phyloP scores from a whole-genome alignment of 2,113 vertebrate genomes.

The Neodontobutis hainanensis region DNA sequence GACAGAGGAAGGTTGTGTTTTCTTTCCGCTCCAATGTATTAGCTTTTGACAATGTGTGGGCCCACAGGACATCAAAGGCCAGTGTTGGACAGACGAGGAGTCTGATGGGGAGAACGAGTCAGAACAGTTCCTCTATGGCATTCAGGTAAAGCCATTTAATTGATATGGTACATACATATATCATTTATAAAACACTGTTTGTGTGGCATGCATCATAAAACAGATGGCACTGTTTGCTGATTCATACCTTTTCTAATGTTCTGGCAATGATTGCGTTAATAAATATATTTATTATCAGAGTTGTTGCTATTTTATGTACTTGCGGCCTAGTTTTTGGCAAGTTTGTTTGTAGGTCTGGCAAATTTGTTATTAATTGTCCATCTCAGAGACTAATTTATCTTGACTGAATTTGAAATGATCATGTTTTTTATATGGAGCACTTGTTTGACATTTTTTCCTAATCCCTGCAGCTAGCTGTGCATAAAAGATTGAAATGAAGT shows the following conservation, averaged over 20 bases:
- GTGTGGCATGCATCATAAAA: not conserved
- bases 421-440: too few species aligned
- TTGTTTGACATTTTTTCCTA: constrained; percentile 28
- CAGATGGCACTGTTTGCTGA: constrained; percentile 1
- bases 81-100: constrained; percentile 98
- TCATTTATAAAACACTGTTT: not conserved
- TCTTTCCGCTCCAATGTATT: constrained; percentile 43
- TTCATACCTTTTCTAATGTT: constrained; percentile 4
- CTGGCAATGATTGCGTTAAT: too few species aligned
- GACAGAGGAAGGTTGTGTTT: constrained; percentile 43
- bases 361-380: not conserved
- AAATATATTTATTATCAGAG: too few species aligned
- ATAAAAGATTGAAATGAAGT: not conserved
- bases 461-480: constrained; percentile 1
- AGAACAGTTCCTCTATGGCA: constrained; percentile 95
- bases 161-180: not conserved
- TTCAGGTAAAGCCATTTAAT: constrained; percentile 83
- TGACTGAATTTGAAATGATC: constrained; percentile 30
- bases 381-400: constrained; percentile 15
- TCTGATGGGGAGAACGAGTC: constrained; percentile 98
- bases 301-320: too few species aligned
- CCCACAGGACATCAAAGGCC: constrained; percentile 94
- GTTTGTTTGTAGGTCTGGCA: too few species aligned
- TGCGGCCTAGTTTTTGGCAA: too few species aligned
- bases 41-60: constrained; percentile 60